These are phyloP conservation scores for Amorpha juglandis DNA, from an alignment of 2,888 invertebrate species.

Conservation along the genomic window DNA sequence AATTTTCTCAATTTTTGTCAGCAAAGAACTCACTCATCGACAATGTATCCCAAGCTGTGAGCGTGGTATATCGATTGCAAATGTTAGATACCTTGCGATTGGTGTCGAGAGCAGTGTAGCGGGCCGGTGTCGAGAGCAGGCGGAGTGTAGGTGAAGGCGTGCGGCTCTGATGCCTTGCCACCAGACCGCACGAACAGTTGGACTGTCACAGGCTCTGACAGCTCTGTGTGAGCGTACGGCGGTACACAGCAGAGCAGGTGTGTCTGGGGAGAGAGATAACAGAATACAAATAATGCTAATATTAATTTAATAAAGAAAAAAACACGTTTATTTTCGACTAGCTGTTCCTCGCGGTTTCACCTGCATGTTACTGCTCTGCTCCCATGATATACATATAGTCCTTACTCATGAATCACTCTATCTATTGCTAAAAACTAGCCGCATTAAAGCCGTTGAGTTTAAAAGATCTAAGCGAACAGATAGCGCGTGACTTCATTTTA, in stretches of 20 bases:
- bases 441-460: no score
- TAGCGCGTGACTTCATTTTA: no score
- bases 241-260: constrained; percentile 95
- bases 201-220: constrained; percentile 88
- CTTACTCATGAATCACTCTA: no score
- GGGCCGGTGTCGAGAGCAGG: constrained; percentile 59
- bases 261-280: constrained; percentile 82
- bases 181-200: constrained; percentile 92
- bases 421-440: no score
- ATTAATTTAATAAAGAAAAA: no score
- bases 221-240: constrained; percentile 88
- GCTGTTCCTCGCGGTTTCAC: no score
- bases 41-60: constrained; percentile 8
- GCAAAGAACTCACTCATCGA: neutral
- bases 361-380: no score
- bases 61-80: neutral
- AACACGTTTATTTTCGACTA: no score
- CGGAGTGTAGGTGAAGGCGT: constrained; percentile 92
- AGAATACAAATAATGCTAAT: no score
- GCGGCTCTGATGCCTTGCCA: constrained; percentile 93
- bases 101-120: constrained; percentile 63
- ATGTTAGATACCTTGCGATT: constrained; percentile 55
- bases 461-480: no score
- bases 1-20: neutral
- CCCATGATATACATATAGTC: no score